Base-by-base conservation (phyloP, 2,888 invertebrate species). In the Encarsia formosa region DNA sequence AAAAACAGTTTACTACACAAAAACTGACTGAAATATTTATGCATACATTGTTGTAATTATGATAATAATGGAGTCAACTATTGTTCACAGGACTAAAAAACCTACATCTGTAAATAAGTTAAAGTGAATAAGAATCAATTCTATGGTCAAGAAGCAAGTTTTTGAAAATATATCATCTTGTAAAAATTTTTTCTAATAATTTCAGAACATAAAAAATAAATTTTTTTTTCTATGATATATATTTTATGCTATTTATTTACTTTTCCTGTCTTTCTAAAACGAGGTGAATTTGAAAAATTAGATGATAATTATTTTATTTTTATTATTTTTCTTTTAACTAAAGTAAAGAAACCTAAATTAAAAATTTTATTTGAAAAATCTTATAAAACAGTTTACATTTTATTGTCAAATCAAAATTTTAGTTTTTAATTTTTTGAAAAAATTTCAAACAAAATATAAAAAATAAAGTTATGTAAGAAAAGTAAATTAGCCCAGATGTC, bases 1-100 rank as follows among this genome's bases (percentile, higher is more conserved):
- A 66, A 65, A 61, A 64, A 57, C 52, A 58, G 56, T 57, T 57
- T 64, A 65, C 71, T 71, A 70, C 69, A 71, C 67, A 56, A n/a
- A n/a, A n/a, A 58, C 52, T 42, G 29, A 44, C 47, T 39, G 18
- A 19, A 4, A 6, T 5, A 16, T 29, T 35, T 29, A 35, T 5
- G 42, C 43, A 44, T 49, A 43, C 39, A 23, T 8, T 41, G 50
- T 47, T 39, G 39, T 46, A 49, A 18, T 35, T 24, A 49, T 53
- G n/a, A n/a, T n/a, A n/a, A n/a, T n/a, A n/a, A n/a, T n/a, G n/a
- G n/a, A n/a, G n/a, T n/a, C n/a, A n/a, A n/a, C n/a, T n/a, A n/a
- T n/a, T n/a, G n/a, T n/a, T n/a, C n/a, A n/a, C n/a, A n/a, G n/a
- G n/a, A 53, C 18, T 49, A 48, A 26, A 39, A 41, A 50, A 31